Conservation (phyloP, 2,797 vertebrate genomes). For the Tragelaphus eurycerus region DNA sequence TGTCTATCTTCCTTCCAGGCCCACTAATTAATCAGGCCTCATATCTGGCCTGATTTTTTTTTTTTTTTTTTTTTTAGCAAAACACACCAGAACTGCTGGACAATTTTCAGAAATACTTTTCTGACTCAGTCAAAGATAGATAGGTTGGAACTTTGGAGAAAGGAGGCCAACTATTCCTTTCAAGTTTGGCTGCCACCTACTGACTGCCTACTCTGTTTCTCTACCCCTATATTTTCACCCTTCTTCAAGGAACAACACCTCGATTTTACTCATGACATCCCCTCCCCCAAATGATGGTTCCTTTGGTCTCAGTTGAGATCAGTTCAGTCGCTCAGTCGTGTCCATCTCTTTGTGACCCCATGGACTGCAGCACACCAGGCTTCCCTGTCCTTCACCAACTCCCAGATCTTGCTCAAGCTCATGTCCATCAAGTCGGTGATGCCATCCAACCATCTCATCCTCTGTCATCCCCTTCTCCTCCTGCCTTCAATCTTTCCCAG, state of each 20-base stretch:
- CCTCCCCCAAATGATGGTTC: neutral
- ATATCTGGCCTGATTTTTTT: neutral
- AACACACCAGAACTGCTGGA: neutral
- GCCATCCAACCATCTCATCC: neutral
- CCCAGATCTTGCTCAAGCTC: neutral
- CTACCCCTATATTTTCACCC: no score
- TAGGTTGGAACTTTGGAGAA: neutral
- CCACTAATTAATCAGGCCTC: neutral
- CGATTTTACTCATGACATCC: neutral
- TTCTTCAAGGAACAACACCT: neutral
- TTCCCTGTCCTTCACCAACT: neutral
- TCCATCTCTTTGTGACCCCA: neutral
- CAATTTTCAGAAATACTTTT: constrained; percentile 35
- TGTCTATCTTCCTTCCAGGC: neutral
- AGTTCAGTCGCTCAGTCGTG: neutral
- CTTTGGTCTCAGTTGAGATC: neutral
- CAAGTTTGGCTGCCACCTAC: neutral
- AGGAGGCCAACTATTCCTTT: neutral
- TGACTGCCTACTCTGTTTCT: neutral
- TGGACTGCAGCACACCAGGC: neutral
- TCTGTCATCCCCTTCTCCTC: neutral
- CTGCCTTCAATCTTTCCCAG: neutral
- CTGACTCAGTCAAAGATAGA: neutral
- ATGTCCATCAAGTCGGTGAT: neutral
- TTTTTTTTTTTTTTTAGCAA: neutral